These are phyloP conservation scores for Macroglossus sobrinus DNA, from an alignment of 2,113 vertebrate genomes.

Conservation along the genomic window DNA sequence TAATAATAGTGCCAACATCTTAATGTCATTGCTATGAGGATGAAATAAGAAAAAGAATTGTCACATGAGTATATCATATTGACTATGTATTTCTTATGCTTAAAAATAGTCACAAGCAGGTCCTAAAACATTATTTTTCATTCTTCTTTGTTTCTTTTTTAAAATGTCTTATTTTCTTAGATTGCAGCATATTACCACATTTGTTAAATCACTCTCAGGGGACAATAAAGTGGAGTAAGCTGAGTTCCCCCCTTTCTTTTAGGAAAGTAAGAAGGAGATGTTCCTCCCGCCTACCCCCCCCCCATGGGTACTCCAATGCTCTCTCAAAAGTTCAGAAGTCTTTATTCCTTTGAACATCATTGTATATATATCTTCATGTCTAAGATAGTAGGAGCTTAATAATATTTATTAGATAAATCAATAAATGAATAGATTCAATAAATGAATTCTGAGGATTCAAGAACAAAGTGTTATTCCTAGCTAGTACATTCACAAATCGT, in stretches of 20 bases:
- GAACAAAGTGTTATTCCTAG: not conserved
- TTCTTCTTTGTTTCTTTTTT: not conserved
- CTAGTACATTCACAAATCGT: not conserved
- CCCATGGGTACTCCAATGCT: not conserved
- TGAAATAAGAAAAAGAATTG: not conserved
- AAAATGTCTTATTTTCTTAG: not conserved
- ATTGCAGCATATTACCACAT: not conserved
- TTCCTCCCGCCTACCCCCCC: fast-evolving
- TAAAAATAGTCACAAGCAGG: not conserved
- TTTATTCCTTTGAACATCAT: not conserved
- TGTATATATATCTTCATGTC: too few relatives aligned
- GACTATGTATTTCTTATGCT: not conserved
- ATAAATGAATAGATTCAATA: not conserved
- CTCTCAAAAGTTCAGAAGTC: not conserved
- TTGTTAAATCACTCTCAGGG: not conserved
- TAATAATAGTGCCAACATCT: not conserved
- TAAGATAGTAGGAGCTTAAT: not conserved
- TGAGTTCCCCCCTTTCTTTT: not conserved
- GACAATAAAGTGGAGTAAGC: not conserved
- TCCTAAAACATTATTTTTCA: not conserved
- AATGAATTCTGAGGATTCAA: not conserved
- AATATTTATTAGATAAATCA: not conserved
- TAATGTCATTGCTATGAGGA: not conserved
- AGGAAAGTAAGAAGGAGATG: not conserved
- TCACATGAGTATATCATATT: not conserved